phyloP scores from a whole-genome alignment of 2,888 invertebrate genomes.

The Sphecodes monilicornis region DNA sequence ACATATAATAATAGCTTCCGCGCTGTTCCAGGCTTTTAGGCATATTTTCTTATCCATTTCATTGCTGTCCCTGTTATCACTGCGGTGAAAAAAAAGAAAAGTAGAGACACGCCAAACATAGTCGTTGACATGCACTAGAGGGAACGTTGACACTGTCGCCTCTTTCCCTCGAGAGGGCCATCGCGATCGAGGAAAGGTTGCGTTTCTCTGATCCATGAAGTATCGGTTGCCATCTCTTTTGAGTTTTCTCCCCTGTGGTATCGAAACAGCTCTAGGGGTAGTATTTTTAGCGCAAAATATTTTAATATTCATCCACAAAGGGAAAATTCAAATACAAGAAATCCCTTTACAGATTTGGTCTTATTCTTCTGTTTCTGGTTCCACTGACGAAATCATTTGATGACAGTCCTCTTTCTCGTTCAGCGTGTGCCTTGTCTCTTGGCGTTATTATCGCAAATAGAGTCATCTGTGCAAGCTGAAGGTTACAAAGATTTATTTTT shows the following conservation, averaged over 20 bases:
- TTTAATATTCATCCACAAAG: background rate
- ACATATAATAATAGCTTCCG: constrained; percentile 32
- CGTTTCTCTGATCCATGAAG: constrained; percentile 22
- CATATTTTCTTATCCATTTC: constrained; percentile 48
- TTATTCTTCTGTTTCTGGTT: background rate
- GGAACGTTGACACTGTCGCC: constrained; percentile 52
- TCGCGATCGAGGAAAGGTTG: constrained; percentile 34
- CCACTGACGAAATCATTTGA: background rate
- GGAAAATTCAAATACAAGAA: background rate
- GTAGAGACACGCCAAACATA: constrained; percentile 24
- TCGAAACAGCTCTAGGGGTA: background rate
- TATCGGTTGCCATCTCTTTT: constrained; percentile 22
- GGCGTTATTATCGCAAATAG: background rate
- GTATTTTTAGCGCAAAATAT: constrained; percentile 1
- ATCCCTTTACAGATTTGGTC: background rate
- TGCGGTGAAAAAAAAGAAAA: background rate
- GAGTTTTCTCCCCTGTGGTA: background rate
- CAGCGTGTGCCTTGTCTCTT: background rate
- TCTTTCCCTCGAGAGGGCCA: constrained; percentile 42
- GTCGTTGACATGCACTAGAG: constrained; percentile 52
- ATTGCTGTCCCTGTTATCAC: constrained; percentile 12
- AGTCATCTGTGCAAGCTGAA: background rate
- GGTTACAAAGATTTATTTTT: constrained; percentile 6
- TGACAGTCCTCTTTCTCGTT: background rate
- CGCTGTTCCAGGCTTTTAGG: constrained; percentile 20